Evolutionary conservation across 2,113 vertebrate genomes (phyloP), one percentile per base, ranked within the genome.

Genomic region (Aramus guarauna): DNA sequence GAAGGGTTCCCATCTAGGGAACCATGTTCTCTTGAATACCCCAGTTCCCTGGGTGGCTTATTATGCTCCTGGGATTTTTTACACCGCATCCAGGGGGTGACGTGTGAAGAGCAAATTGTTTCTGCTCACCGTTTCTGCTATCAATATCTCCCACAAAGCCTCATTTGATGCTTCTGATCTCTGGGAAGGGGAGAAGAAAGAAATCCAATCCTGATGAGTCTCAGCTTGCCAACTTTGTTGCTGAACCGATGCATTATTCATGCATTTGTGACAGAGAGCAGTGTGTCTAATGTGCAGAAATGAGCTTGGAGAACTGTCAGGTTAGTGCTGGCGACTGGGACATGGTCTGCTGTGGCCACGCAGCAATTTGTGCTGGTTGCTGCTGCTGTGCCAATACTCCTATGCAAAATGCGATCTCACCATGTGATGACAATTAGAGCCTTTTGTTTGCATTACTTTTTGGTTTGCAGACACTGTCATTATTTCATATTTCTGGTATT

Each of bases 231-330:
- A 63, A 12, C 17, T 68, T 67, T 2, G 1, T 39, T 64, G 68
- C 72, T 86, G 82, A 93, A 81, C 19, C 74, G 34, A 88, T 92
- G 69, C 48, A 93, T 97, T 96, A 86, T 96, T 94, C 93, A 92
- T 66, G 37, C 24, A 8, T 71, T 84, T 95, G 72, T 86, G 90
- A 79, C 68, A 94, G 64, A 55, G 34, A 86, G 29, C 7, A 9
- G 48, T 30, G 87, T 87, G 52, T 64, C 75, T 81, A 90, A 94
- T 23, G 75, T 37, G 52, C 52, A 94, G 50, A 90, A 96, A 97
- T 26, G 22, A 86, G 78, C 53, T 73, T 73, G 47, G 26, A 85
- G 36, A 73, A 8, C 60, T 19, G 23, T 11, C 1, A 3, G 47
- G 36, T 43, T 78, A 24, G 58, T 91, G 19, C 60, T 59, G 27